A percentile compares a stretch with the other conserved stretches of the same genome.
phyloP scores from a whole-genome alignment of 2,888 invertebrate genomes.

The Habroteleia sp. region DNA sequence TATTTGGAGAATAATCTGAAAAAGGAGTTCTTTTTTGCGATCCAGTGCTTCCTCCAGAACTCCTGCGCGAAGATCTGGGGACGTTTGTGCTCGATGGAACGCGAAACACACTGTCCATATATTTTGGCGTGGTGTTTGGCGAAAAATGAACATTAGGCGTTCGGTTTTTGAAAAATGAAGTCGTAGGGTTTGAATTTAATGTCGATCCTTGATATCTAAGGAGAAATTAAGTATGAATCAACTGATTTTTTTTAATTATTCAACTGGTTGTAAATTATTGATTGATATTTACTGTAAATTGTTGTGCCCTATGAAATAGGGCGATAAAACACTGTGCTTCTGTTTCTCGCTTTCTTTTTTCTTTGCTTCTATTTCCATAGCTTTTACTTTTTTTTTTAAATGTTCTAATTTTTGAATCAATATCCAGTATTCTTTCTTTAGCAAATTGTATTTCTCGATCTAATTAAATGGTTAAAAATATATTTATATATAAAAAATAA shows the following conservation, averaged over 20 bases:
- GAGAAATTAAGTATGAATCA: slow-evolving; percentile 1
- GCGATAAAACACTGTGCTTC: slow-evolving; percentile 6
- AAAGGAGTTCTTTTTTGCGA: slow-evolving; percentile 41
- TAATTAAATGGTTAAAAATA: slow-evolving; percentile 3
- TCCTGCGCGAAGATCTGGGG: slow-evolving; percentile 24
- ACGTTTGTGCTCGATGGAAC: slow-evolving; percentile 35
- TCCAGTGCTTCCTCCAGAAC: slow-evolving; percentile 42
- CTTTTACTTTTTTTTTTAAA: slow-evolving; percentile 39
- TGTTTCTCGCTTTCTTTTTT: slow-evolving; percentile 17
- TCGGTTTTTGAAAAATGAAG: slow-evolving; percentile 18
- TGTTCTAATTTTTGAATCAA: slow-evolving; percentile 34
- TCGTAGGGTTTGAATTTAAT: slow-evolving; percentile 11
- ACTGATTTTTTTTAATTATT: no score
- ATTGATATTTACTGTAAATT: slow-evolving; percentile 3
- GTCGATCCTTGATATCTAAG: slow-evolving; percentile 6
- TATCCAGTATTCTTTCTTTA: slow-evolving; percentile 43
- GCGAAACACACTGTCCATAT: slow-evolving; percentile 38
- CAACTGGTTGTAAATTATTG: no score
- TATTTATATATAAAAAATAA: no score
- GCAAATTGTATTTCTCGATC: slow-evolving; percentile 22
- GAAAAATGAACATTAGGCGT: slow-evolving; percentile 41
- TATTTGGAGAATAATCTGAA: slow-evolving; percentile 49
- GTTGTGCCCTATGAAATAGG: slow-evolving; percentile 5
- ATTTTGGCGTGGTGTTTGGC: slow-evolving; percentile 5
- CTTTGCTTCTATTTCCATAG: slow-evolving; percentile 16